Conservation (phyloP, 2,113 vertebrate genomes). For the Archilochus colubris region DNA sequence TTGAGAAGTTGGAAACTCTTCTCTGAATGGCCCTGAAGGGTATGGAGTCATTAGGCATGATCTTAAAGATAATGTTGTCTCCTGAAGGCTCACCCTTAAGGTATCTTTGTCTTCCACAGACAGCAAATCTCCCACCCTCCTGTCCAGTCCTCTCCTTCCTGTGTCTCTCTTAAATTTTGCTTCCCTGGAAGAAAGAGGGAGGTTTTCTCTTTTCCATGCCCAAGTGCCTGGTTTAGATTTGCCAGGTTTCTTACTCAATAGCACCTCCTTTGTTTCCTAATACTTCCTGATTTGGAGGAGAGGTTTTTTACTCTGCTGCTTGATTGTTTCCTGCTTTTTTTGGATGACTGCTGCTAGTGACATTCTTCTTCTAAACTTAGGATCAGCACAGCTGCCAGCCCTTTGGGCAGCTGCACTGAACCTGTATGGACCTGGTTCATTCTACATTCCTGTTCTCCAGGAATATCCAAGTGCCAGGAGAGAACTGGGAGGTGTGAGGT, state of each 20-base stretch:
- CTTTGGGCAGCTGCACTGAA: not conserved
- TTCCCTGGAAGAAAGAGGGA: not conserved
- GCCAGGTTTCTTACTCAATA: not conserved
- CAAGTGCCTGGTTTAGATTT: not conserved
- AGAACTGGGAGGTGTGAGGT: not conserved
- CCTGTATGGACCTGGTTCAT: not conserved
- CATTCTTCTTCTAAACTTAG: not conserved
- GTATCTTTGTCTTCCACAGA: not conserved
- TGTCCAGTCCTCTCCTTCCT: not conserved
- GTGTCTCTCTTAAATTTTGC: not conserved
- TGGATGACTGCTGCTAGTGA: not conserved
- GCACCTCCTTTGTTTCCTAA: not conserved
- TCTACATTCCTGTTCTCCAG: not conserved
- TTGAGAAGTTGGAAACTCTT: not conserved
- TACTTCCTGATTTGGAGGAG: not conserved
- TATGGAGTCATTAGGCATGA: not conserved
- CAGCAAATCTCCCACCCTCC: not conserved
- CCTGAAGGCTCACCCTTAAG: not conserved
- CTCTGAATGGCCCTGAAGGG: not conserved
- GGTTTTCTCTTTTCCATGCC: not conserved
- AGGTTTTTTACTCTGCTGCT: not conserved
- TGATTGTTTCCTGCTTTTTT: constrained; percentile 5
- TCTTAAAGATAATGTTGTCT: not conserved
- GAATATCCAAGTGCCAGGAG: not conserved
- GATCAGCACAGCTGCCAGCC: not conserved